A percentile compares a stretch with the other conserved stretches of the same genome.
phyloP scores from a whole-genome alignment of 2,113 vertebrate genomes.

The Campylorhamphus procurvoides region DNA sequence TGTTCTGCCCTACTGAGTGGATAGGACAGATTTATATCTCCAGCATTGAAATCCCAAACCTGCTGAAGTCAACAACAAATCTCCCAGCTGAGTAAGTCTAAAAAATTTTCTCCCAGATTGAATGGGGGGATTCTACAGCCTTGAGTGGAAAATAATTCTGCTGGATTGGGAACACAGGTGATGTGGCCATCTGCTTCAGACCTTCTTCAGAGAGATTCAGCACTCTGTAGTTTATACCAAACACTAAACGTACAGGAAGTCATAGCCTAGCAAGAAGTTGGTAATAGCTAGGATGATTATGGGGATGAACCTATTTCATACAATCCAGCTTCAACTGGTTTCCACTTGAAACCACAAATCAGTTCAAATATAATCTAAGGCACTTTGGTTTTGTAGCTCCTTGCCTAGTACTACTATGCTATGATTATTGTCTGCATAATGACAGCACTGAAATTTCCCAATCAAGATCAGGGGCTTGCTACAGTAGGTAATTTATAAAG shows the following conservation, averaged over 20 bases:
- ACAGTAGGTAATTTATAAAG: background rate
- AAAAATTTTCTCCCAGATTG: background rate
- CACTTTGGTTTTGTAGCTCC: background rate
- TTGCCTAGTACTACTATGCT: background rate
- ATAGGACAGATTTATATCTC: background rate
- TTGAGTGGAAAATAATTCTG: background rate
- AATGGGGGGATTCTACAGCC: background rate
- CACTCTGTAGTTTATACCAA: background rate
- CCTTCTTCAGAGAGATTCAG: background rate
- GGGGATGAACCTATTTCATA: background rate
- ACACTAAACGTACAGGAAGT: background rate
- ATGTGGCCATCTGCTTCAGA: background rate
- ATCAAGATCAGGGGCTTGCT: background rate
- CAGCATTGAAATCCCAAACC: background rate
- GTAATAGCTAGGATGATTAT: background rate
- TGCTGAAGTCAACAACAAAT: background rate
- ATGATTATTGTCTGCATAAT: constrained; percentile 1
- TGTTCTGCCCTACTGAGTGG: fast-evolving
- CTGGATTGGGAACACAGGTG: background rate
- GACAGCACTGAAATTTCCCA: background rate
- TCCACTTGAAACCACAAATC: background rate
- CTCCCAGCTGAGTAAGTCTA: background rate
- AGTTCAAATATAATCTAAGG: background rate
- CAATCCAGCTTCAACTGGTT: background rate
- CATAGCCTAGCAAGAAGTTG: background rate